Conservation (phyloP, 2,113 vertebrate species). For the Hucho hucho region DNA sequence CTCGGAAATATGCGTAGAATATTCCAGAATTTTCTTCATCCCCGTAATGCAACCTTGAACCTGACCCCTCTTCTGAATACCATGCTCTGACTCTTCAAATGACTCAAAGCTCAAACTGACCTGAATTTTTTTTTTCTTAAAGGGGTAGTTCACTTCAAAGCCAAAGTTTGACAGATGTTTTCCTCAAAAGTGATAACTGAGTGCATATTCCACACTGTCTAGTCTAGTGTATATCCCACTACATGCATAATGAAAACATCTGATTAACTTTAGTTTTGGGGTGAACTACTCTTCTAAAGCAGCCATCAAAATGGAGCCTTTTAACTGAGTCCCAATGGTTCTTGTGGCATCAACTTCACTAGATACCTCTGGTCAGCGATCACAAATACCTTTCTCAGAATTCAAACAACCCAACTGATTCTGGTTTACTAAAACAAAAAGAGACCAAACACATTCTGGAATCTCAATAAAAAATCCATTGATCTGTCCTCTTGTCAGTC, state of each 20-base stretch:
- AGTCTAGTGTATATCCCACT: not conserved
- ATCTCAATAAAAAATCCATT: slow-evolving; percentile 2
- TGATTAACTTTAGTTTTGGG: not conserved
- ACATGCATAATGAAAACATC: not conserved
- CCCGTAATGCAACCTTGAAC: not conserved
- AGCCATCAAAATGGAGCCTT: not conserved
- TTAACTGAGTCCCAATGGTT: slow-evolving; percentile 1
- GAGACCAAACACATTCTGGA: not conserved
- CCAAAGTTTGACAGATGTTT: slow-evolving; percentile 4
- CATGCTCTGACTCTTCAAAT: not conserved
- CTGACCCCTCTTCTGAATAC: slow-evolving; percentile 5
- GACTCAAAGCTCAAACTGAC: slow-evolving; percentile 9
- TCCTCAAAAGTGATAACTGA: not conserved
- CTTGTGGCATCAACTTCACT: not conserved
- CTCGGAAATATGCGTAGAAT: slow-evolving; percentile 36
- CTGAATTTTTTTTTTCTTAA: slow-evolving; percentile 2
- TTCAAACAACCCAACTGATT: not conserved
- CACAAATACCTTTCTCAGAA: slow-evolving; percentile 2
- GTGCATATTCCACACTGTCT: not conserved
- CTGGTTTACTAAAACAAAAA: not conserved
- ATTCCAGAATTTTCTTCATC: slow-evolving; percentile 8
- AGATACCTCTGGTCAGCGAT: not conserved
- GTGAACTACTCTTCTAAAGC: slow-evolving; percentile 3
- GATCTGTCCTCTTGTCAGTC: slow-evolving; percentile 15
- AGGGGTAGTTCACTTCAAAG: not conserved